Evolutionary conservation across 2,888 invertebrate species (phyloP).

Genomic region (Celastrina argiolus): DNA sequence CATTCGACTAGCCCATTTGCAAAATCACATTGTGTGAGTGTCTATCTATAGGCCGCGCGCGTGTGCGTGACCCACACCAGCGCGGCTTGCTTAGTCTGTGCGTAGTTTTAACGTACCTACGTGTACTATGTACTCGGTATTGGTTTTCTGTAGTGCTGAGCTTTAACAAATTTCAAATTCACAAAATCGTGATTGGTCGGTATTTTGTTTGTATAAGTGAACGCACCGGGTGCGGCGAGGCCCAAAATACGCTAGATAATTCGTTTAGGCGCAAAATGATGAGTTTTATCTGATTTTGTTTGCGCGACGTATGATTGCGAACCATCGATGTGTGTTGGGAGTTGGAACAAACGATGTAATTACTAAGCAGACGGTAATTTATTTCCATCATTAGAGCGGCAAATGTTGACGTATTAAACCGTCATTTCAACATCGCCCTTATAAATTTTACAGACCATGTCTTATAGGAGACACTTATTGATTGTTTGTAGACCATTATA

Average conservation of each 20-base stretch:
- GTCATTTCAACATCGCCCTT: slow-evolving; percentile 39
- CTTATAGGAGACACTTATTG: slow-evolving; percentile 35
- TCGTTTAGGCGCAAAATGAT: slow-evolving; percentile 68
- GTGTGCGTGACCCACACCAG: slow-evolving; percentile 49
- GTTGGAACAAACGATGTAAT: slow-evolving; percentile 47
- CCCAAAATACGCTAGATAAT: slow-evolving; percentile 64
- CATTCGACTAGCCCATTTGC: slow-evolving; percentile 77
- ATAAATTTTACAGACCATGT: slow-evolving; percentile 24
- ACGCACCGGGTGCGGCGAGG: slow-evolving; percentile 49
- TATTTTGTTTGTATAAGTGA: slow-evolving; percentile 72
- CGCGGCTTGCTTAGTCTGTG: slow-evolving; percentile 67
- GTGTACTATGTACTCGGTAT: slow-evolving; percentile 57
- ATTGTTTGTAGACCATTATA: slow-evolving; percentile 52
- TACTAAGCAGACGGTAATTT: slow-evolving; percentile 39
- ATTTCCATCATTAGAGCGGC: slow-evolving; percentile 47
- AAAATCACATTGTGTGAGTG: slow-evolving; percentile 74
- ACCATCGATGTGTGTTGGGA: slow-evolving; percentile 40
- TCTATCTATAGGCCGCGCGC: slow-evolving; percentile 43
- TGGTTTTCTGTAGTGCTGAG: slow-evolving; percentile 73
- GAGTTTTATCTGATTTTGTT: slow-evolving; percentile 64
- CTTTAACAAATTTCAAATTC: slow-evolving; percentile 77
- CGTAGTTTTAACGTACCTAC: slow-evolving; percentile 60
- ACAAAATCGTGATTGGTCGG: slow-evolving; percentile 75
- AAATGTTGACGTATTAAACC: slow-evolving; percentile 33
- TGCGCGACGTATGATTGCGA: slow-evolving; percentile 49